phyloP scores from a whole-genome alignment of 1,140 invertebrate species.

The Camponotus pennsylvanicus region DNA sequence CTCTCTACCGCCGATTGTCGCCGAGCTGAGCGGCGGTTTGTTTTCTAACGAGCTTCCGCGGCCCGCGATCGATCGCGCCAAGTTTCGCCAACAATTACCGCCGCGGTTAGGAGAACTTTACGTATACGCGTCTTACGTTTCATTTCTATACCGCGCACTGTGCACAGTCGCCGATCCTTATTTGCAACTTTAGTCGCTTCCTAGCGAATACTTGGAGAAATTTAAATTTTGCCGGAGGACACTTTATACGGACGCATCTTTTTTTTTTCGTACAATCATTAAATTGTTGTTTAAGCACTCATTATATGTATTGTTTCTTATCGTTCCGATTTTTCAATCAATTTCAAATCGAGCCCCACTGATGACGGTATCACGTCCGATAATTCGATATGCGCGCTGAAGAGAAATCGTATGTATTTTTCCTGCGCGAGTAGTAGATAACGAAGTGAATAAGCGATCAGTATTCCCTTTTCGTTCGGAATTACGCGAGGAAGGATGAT shows the following conservation, averaged over 20 bases:
- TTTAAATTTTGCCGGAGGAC: background rate
- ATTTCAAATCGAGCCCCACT: constrained; percentile 15
- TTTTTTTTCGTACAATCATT: background rate
- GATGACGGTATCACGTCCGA: constrained; percentile 57
- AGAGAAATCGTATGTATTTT: constrained; percentile 12
- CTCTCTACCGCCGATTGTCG: constrained; percentile 37
- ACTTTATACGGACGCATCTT: background rate
- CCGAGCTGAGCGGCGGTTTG: constrained; percentile 20
- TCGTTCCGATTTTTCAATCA: constrained; percentile 24
- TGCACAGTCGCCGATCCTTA: background rate
- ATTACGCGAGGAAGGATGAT: constrained; percentile 74
- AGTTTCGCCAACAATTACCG: constrained; percentile 58
- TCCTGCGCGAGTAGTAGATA: background rate
- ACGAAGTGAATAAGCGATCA: constrained; percentile 37
- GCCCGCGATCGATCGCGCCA: constrained; percentile 45
- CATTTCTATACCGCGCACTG: background rate
- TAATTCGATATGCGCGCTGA: constrained; percentile 63
- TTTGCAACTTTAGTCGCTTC: background rate
- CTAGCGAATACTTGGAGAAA: background rate
- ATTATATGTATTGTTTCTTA: background rate
- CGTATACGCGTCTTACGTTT: background rate
- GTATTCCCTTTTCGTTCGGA: constrained; percentile 63
- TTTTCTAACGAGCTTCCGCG: constrained; percentile 54
- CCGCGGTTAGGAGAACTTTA: constrained; percentile 19
- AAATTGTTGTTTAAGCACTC: background rate